phyloP scores from a whole-genome alignment of 2,113 vertebrate species.

The Uria aalge region DNA sequence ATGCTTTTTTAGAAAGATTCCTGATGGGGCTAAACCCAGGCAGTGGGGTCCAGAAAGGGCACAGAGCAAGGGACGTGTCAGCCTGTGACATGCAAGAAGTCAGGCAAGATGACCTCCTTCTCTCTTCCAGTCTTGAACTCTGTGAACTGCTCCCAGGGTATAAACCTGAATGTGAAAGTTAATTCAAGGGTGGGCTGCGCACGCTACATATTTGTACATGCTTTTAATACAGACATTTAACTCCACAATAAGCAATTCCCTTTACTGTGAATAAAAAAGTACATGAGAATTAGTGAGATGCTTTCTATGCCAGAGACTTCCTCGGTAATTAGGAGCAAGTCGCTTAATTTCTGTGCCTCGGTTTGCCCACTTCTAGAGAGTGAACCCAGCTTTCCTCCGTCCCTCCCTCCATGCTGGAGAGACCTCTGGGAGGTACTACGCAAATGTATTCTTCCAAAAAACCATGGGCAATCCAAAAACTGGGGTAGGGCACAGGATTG shows the following conservation, averaged over 20 bases:
- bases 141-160: not conserved
- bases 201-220: accelerated
- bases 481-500: not conserved
- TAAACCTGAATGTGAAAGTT: not conserved
- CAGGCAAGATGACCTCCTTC: not conserved
- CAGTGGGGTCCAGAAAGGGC: not conserved
- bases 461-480: not conserved
- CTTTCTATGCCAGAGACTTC: not conserved
- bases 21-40: not conserved
- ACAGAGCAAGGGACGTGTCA: not conserved
- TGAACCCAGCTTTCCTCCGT: not conserved
- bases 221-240: not conserved
- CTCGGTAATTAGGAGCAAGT: not conserved
- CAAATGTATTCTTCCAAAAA: not conserved
- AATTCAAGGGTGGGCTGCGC: not conserved
- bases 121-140: not conserved
- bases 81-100: not conserved
- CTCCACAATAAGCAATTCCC: not conserved
- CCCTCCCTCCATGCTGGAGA: not conserved
- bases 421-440: not conserved
- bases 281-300: not conserved
- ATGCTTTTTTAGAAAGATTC: not conserved
- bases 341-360: not conserved
- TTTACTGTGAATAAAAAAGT: not conserved
- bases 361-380: not conserved